These are phyloP conservation scores for Anableps anableps DNA, from an alignment of 2,797 vertebrate species.

Conservation along the genomic window DNA sequence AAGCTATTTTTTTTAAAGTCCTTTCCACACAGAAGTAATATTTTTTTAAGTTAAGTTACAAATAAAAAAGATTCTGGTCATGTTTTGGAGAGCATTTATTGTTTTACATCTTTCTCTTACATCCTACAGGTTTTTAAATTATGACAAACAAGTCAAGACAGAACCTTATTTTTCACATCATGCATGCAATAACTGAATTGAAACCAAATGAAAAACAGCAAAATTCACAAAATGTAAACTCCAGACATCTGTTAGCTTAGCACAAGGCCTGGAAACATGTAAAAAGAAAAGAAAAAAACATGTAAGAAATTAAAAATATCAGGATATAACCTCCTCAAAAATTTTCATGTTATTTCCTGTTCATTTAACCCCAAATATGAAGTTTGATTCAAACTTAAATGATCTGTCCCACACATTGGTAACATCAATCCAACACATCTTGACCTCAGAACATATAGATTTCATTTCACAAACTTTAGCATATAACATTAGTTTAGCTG, in stretches of 20 bases:
- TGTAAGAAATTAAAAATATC: too few relatives aligned
- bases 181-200: not conserved
- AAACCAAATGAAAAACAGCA: not conserved
- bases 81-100: constrained; percentile 37
- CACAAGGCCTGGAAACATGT: not conserved
- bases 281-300: not conserved
- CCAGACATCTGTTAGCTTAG: not conserved
- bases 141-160: not conserved
- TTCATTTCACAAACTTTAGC: not conserved
- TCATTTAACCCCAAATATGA: not conserved
- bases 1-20: not conserved
- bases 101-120: not conserved
- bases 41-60: not conserved
- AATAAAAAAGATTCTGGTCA: not conserved
- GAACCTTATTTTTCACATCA: not conserved
- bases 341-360: not conserved
- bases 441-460: not conserved
- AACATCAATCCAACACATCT: not conserved
- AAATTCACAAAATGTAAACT: not conserved
- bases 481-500: not conserved
- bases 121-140: not conserved
- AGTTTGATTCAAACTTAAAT: not conserved
- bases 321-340: not conserved
- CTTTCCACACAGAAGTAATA: too few relatives aligned
- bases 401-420: not conserved